Base-by-base conservation (phyloP, 2,888 invertebrate species). In the Phorcus lineatus region DNA sequence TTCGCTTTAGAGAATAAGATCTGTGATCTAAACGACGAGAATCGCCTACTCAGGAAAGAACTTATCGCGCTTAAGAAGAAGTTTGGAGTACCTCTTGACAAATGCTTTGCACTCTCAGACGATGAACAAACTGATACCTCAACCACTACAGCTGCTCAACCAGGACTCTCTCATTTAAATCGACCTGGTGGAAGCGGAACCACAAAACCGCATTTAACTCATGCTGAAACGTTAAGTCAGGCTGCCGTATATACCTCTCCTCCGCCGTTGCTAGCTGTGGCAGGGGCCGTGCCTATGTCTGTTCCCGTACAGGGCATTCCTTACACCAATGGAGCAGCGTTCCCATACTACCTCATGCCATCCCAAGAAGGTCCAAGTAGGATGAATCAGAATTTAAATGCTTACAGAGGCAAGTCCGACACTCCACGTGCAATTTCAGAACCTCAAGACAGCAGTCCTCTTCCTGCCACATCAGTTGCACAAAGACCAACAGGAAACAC, bases 1-100 rank as follows among this genome's bases (percentile, higher is more conserved):
- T 97, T 98, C 97, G 97, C 98, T 0, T 94, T 99, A 82, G 99
- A 99, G 91, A 97, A 97, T 88, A 95, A 98, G 74, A 98, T 99
- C 47, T 96, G 97, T 80, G 98, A 98, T 93, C 94, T 99, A 79
- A 97, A 97, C 85, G 97, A 97, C 93, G 99, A 99, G 93, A 99
- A 99, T 93, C 97, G 98, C 92, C 96, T 97, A 74, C 95, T 99
- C 1, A 97, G 97, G 92, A 97, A 97, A 3, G 98, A 99, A 91
- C 94, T 99, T 80, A 96, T 96, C 88, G 97, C 97, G 24, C 97
- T 99, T 86, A 96, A 97, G 90, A 97, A 98, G 91, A 97, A 97
- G 31, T 91, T 88, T 79, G 91, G 91, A 7, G 81, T 91, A 24
- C 91, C 92, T 28, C 78, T 89, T 0, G 89, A 88, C 52, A 86